Evolutionary conservation across 2,113 vertebrate species (phyloP), one percentile per base, ranked within the genome.

Genomic region (Cheilinus undulatus): DNA sequence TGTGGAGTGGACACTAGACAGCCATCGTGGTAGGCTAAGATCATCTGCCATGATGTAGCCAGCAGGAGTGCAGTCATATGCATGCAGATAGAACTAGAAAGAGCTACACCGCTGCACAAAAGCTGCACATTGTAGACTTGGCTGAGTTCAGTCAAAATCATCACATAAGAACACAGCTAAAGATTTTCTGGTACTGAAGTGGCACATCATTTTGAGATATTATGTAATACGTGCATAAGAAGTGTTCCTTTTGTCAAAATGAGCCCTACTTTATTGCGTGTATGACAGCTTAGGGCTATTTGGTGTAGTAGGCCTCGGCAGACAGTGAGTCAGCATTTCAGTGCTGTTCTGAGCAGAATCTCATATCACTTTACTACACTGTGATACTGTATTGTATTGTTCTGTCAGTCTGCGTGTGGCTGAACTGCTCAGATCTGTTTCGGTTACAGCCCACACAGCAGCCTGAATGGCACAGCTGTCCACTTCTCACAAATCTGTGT

Each of bases 281-380:
- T 61, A 69, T 56, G 77, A 73, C 80, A 75, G 83, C 72, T 69
- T 22, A 12, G 19, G 59, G 74, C 67, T 69, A 26, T 50, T 45
- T 66, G 48, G 40, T 51, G 71, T 61, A 53, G 62, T 32, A 11
- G 45, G 30, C 57, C 59, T 50, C 63, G 49, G 56, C 46, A 52
- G 66, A 75, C 67, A 45, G n/a, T 86, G 69, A 87, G 54, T 84
- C 82, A 87, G 75, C 78, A 42, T 63, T 82, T 78, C 60, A 74
- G 73, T 26, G 56, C 42, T 26, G 63, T 46, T 91, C 61, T 61
- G 70, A 81, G 68, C 46, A 66, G 60, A 28, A 46, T 38, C 70
- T 53, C 60, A 73, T 50, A 68, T 65, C 61, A 40, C 61, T 64
- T 15, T 15, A 36, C 63, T 43, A 34, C 40, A 15, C 74, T 48